These are phyloP conservation scores for Hirtodrosophila histrioides DNA, from an alignment of 2,888 invertebrate species.

Conservation along the genomic window DNA sequence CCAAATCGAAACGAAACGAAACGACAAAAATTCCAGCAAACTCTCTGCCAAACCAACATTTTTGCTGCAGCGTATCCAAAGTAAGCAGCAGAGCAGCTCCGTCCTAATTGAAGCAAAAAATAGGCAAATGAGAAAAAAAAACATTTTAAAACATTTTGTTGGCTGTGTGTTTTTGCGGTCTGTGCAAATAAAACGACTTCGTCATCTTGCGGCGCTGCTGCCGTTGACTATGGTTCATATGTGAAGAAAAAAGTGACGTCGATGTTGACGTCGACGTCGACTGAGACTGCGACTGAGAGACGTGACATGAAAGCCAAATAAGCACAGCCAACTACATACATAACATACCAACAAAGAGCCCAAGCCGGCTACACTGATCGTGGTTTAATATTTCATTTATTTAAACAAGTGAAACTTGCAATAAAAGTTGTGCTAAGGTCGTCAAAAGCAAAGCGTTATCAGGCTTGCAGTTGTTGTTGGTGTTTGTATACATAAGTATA, in stretches of 20 bases:
- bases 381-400: conserved; percentile 17
- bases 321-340: conserved; percentile 33
- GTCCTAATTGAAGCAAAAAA: background rate
- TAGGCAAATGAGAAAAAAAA: conserved; percentile 7
- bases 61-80: conserved; percentile 44
- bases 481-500: conserved; percentile 5
- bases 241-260: conserved; percentile 35
- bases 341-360: conserved; percentile 28
- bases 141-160: conserved; percentile 13
- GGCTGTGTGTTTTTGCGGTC: conserved; percentile 31
- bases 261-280: conserved; percentile 40
- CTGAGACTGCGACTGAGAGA: conserved; percentile 55
- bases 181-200: conserved; percentile 76
- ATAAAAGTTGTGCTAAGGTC: conserved; percentile 36
- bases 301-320: conserved; percentile 74
- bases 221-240: conserved; percentile 34
- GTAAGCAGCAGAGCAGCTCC: conserved; percentile 46
- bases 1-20: conserved; percentile 22
- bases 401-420: conserved; percentile 47
- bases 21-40: conserved; percentile 66
- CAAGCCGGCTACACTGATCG: conserved; percentile 47
- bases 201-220: conserved; percentile 69
- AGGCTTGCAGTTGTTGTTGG: conserved; percentile 16
- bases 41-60: conserved; percentile 39
- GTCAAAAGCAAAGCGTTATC: conserved; percentile 22